Evolutionary conservation across 2,888 invertebrate species (phyloP).

Genomic region (Frankliniella intonsa): DNA sequence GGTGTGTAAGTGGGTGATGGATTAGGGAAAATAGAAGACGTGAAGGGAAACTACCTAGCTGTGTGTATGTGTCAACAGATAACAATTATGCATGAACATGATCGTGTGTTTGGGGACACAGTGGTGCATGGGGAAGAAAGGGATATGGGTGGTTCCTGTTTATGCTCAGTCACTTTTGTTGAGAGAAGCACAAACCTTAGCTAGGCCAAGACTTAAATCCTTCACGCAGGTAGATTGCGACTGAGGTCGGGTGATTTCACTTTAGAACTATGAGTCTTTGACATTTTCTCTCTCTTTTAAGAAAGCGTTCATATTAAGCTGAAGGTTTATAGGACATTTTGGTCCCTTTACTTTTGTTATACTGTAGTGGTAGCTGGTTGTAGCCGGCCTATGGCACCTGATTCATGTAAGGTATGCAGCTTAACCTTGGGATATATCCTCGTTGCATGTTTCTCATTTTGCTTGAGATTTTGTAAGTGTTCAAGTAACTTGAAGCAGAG

Average conservation of each 20-base stretch:
- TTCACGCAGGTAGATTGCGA: slow-evolving; percentile 24
- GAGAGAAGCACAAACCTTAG: slow-evolving; percentile 22
- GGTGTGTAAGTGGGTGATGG: not conserved
- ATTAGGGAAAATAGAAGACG: not conserved
- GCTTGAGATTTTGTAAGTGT: not conserved
- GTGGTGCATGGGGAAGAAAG: not conserved
- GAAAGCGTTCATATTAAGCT: not conserved
- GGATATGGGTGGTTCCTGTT: not conserved
- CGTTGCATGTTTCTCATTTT: not conserved
- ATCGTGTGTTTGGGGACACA: not conserved
- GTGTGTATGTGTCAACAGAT: slow-evolving; percentile 11
- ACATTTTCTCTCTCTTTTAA: slow-evolving; percentile 25
- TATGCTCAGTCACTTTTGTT: slow-evolving; percentile 25
- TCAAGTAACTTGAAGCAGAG: not conserved
- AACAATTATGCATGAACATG: not conserved
- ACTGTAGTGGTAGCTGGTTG: slow-evolving; percentile 16
- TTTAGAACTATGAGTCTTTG: slow-evolving; percentile 21
- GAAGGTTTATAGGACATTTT: slow-evolving; percentile 13
- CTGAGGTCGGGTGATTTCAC: slow-evolving; percentile 26
- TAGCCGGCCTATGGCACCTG: slow-evolving; percentile 25
- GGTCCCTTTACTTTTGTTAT: slow-evolving; percentile 23
- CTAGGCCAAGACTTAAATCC: slow-evolving; percentile 26
- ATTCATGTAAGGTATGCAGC: not conserved
- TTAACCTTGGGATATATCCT: not conserved
- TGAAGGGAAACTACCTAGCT: slow-evolving; percentile 26